Conservation (phyloP, 2,113 vertebrate genomes). For the Rattus norvegicus region DNA sequence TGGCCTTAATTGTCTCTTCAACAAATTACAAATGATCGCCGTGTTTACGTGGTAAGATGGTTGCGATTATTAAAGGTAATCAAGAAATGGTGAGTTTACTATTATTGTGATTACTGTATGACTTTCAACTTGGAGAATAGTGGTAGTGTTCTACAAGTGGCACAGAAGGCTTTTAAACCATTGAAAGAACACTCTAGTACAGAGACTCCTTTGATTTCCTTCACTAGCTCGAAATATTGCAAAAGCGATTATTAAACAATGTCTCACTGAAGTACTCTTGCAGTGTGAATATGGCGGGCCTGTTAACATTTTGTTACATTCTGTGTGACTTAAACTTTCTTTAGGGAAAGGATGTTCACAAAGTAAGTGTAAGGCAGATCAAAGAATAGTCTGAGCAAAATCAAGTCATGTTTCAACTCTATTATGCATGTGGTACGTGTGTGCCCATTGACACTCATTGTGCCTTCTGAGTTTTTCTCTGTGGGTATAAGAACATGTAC, state of each 20-base stretch:
- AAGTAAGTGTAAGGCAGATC: not conserved
- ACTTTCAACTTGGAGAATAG: not conserved
- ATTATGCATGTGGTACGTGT: conserved; percentile 60
- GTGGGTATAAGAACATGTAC: not conserved
- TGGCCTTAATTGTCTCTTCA: conserved; percentile 30
- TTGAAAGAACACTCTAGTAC: conserved; percentile 22
- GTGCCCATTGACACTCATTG: conserved; percentile 42
- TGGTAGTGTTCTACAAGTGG: conserved; percentile 59
- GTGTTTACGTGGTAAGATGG: not conserved
- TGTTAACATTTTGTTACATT: conserved; percentile 65
- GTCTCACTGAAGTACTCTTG: conserved; percentile 51
- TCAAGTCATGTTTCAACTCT: conserved; percentile 54
- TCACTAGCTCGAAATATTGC: conserved; percentile 76
- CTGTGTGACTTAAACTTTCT: conserved; percentile 53
- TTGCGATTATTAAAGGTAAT: not conserved
- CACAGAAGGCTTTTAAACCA: not conserved
- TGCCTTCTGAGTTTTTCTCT: conserved; percentile 33
- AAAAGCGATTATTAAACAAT: conserved; percentile 83
- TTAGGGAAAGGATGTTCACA: conserved; percentile 18
- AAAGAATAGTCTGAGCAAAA: conserved; percentile 50
- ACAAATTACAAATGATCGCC: conserved; percentile 9
- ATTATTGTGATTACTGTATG: not conserved
- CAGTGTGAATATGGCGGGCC: conserved; percentile 74
- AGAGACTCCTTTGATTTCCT: conserved; percentile 80
- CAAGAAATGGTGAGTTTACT: not conserved